Base-by-base conservation (phyloP, 1,140 invertebrate genomes). In the Leptinotarsa texana region DNA sequence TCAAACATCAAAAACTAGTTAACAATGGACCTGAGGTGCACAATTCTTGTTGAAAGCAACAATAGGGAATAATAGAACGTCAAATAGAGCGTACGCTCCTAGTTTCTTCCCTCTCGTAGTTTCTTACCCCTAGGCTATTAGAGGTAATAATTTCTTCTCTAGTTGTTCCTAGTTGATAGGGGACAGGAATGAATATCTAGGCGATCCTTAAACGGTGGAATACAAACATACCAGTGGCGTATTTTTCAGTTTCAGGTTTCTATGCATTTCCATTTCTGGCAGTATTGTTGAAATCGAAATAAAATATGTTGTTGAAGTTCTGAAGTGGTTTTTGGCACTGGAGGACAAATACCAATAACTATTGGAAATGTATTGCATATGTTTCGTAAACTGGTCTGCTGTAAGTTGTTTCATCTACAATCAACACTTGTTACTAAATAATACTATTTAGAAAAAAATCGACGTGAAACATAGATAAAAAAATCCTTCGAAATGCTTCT, bases 1-100 rank as follows among this genome's bases (percentile, higher is more conserved):
- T 73, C 63, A 73, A 73, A 73, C 71, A 73, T 73, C 71, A 73
- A 73, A 73, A 73, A 73, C 71, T 73, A 73, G 71, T 63, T 65
- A 62, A 73, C 71, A 73, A 73, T 65, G 33, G 71, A 62, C 49
- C 69, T 62, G 48, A 71, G 69, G 62, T 63, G 71, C 61, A 73
- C 71, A 47, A 49, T 73, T 73, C 71, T 69, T 69, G 68, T 69
- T 69, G 68, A 69, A 69, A 69, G 33, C 68, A 63, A 73, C 71
- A 73, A 73, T 24, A 73, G 57, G 63, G 21, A 65, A 73, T 73
- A 73, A 73, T 73, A 73, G 71, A 73, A 73, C 51, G 63, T 73
- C 71, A 73, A 73, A 73, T 73, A 65, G 71, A 65, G 71, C 71
- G 71, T 73, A 73, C 62, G 71, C 62, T 61, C 47, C 63, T 73